Evolutionary conservation across 2,797 vertebrate species (phyloP).

Genomic region (Enteromius fasciolatus): DNA sequence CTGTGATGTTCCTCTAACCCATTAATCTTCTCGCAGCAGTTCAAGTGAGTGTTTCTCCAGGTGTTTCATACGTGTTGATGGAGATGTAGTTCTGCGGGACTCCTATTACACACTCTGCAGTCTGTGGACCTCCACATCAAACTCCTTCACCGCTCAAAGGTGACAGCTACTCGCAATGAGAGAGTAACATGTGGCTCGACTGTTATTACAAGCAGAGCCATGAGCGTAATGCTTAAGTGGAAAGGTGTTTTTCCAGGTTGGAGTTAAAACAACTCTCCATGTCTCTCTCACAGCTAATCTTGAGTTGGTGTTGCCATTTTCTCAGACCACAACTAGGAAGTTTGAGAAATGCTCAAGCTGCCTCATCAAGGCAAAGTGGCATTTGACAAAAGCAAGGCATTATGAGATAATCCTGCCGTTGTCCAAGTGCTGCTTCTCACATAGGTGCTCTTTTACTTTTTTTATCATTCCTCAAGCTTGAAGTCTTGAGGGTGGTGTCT

Average conservation of each 20-base stretch:
- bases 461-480: conserved; percentile 2
- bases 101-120: conserved; percentile 10
- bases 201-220: conserved; percentile 28
- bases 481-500: conserved; percentile 31
- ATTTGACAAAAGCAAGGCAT: conserved; percentile 63
- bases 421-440: conserved; percentile 59
- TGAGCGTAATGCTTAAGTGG: conserved; percentile 27
- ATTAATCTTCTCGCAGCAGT: conserved; percentile 40
- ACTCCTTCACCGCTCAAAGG: conserved; percentile 9
- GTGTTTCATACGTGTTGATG: conserved; percentile 46
- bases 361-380: conserved; percentile 67
- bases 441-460: conserved; percentile 22
- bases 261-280: conserved; percentile 30
- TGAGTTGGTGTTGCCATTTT: conserved; percentile 6
- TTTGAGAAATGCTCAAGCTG: conserved; percentile 30
- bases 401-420: conserved; percentile 67
- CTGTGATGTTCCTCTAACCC: conserved; percentile 5
- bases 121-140: conserved; percentile 37
- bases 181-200: background rate
- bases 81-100: conserved; percentile 44
- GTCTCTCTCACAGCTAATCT: background rate
- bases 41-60: conserved; percentile 43
- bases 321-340: conserved; percentile 5
- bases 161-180: conserved; percentile 40
- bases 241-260: conserved; percentile 32